These are phyloP conservation scores for Thaumatotibia leucotreta DNA, from an alignment of 1,140 invertebrate species.

Conservation along the genomic window DNA sequence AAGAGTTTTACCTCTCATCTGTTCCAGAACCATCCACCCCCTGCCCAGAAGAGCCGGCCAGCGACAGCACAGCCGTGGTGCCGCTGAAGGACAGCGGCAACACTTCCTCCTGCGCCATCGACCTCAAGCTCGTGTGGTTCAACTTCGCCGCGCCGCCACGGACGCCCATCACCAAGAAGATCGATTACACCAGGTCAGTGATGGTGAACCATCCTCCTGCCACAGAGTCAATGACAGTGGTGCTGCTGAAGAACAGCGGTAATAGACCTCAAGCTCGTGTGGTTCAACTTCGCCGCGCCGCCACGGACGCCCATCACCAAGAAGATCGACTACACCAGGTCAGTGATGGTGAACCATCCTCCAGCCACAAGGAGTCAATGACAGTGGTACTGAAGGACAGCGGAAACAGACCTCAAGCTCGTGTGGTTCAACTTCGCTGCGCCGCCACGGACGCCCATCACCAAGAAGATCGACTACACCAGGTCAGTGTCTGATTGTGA, in stretches of 20 bases:
- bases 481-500: no score
- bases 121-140: constrained; percentile 95
- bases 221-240: constrained; percentile 21
- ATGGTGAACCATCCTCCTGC: not conserved
- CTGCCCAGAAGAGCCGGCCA: constrained; percentile 45
- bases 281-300: no score
- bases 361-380: no score
- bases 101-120: constrained; percentile 88
- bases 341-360: no score
- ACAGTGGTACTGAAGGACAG: constrained; percentile 84
- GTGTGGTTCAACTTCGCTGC: constrained; percentile 99
- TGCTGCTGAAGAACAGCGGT: constrained; percentile 68
- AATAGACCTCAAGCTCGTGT: no score
- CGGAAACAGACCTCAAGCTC: constrained; percentile 90
- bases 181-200: constrained; percentile 94
- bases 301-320: no score
- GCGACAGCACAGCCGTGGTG: constrained; percentile 58
- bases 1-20: no score
- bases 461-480: no score
- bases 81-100: constrained; percentile 79
- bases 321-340: no score
- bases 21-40: constrained; percentile 42
- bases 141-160: constrained; percentile 97
- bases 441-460: no score
- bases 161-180: constrained; percentile 93